These are phyloP conservation scores for Caenorhabditis sp. DNA, from an alignment of 2,888 invertebrate genomes.

Conservation along the genomic window DNA sequence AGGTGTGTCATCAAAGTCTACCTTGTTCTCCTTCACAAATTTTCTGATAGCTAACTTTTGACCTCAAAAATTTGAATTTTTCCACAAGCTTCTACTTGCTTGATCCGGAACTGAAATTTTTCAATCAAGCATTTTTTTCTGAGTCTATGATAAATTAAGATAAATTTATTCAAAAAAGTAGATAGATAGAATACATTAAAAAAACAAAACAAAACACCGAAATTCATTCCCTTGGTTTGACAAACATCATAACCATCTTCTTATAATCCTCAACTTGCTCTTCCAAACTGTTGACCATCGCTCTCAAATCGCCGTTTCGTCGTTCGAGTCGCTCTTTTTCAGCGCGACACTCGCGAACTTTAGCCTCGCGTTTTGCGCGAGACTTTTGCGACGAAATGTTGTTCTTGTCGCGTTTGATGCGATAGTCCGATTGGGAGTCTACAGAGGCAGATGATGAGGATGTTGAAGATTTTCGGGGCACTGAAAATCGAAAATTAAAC, in stretches of 20 bases:
- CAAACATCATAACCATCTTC: slow-evolving; percentile 45
- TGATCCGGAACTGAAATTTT: too few relatives aligned
- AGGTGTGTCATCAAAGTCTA: too few relatives aligned
- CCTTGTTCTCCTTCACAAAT: too few relatives aligned
- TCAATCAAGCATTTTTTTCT: too few relatives aligned
- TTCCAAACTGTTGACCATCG: slow-evolving; percentile 42
- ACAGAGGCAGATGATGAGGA: slow-evolving; percentile 7
- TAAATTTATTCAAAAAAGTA: too few relatives aligned
- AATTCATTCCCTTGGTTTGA: slow-evolving; percentile 3
- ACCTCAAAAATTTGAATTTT: too few relatives aligned
- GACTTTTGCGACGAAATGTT: slow-evolving; percentile 43
- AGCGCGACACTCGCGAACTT: slow-evolving; percentile 32
- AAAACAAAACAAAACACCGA: background rate
- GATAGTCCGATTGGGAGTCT: slow-evolving; percentile 35
- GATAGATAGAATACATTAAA: too few relatives aligned
- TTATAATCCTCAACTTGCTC: slow-evolving; percentile 51
- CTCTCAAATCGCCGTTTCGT: slow-evolving; percentile 37
- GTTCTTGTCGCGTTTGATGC: slow-evolving; percentile 47
- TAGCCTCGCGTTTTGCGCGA: slow-evolving; percentile 44
- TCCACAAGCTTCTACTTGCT: too few relatives aligned
- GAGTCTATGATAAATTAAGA: too few relatives aligned
- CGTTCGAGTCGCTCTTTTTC: slow-evolving; percentile 34
- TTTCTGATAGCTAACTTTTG: too few relatives aligned
- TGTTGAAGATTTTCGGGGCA: slow-evolving; percentile 20
- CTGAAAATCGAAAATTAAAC: slow-evolving; percentile 4